Evolutionary conservation across 2,113 vertebrate species (phyloP), one percentile per base, ranked within the genome.

Genomic region (Crotalus horridus): DNA sequence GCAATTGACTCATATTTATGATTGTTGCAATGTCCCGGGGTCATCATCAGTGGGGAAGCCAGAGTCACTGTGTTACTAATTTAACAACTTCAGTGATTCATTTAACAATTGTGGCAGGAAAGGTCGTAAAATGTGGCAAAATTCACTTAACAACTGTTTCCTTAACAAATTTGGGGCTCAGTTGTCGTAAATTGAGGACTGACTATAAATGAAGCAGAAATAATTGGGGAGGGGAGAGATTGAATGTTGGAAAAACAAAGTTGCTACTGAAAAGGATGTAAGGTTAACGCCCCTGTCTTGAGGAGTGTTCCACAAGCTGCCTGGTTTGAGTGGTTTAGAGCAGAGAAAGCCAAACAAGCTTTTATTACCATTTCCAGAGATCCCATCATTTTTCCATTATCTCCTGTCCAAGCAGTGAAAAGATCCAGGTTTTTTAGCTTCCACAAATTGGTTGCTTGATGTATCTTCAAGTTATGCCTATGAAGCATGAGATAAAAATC

Each of bases 181-280:
- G 12, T 64, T 64, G 26, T 64, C 3, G 10, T 64, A 64, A 4
- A 26, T 64, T 29, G 26, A 64, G 29, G 26, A 64, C 23, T 61
- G 26, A 3, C 26, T 64, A 3, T 64, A 33, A 74, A 74, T 6
- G 2, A 74, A 74, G n/a, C n/a, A 74, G n/a, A 74, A 33, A 7
- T 64, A 4, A 6, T 15, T 0, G 1, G 61, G 26, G 29, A n/a
- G 6, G 0, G 64, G 6, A 6, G 6, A 17, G n/a, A 39, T 39
- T 74, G 69, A 33, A 74, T 33, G 64, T n/a, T n/a, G n/a, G 29
- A 69, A 69, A n/a, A 69, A 69, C 29, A 69, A 69, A 69, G 29
- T n/a, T 69, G 29, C 12, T n/a, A n/a, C 64, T 69, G 64, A 69
- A n/a, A n/a, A 69, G 6, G 29, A n/a, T n/a, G 4, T 69, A 69